Evolutionary conservation across 2,797 vertebrate species (phyloP).

Genomic region (Hoplostethus atlanticus): DNA sequence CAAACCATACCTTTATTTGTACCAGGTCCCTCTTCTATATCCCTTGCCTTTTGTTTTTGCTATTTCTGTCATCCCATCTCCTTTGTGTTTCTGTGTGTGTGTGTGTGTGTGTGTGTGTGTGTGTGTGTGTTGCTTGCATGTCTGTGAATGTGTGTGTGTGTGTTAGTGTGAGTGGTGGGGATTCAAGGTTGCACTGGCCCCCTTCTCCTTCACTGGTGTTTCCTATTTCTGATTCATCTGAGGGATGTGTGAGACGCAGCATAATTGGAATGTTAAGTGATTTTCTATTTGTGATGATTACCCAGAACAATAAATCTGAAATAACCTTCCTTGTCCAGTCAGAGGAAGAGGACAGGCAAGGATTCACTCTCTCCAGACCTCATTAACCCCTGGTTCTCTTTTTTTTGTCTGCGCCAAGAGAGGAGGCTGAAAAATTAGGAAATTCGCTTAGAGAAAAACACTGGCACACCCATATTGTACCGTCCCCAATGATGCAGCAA

Average conservation of each 20-base stretch:
- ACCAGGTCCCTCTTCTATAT: conserved; percentile 72
- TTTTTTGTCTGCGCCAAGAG: conserved; percentile 48
- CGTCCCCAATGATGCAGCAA: conserved; percentile 20
- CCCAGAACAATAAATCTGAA: conserved; percentile 76
- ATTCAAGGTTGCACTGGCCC: conserved; percentile 77
- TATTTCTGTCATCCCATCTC: conserved; percentile 64
- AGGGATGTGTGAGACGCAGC: conserved; percentile 61
- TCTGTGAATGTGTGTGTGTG: too few species aligned
- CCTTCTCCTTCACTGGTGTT: conserved; percentile 65
- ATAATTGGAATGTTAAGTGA: conserved; percentile 79
- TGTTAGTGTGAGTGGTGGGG: conserved; percentile 54
- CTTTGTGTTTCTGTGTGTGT: conserved; percentile 36
- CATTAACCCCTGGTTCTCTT: conserved; percentile 57
- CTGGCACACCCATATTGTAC: conserved; percentile 25
- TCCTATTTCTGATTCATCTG: conserved; percentile 76
- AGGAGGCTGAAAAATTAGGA: conserved; percentile 40
- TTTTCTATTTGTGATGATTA: conserved; percentile 80
- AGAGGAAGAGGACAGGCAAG: conserved; percentile 52
- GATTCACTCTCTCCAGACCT: conserved; percentile 53
- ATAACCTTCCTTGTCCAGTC: conserved; percentile 70
- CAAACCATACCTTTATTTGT: conserved; percentile 63
- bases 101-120: conserved; percentile 1
- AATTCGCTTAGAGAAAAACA: conserved; percentile 38
- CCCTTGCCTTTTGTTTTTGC: conserved; percentile 71
- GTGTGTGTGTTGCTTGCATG: background rate